Conservation (phyloP, 2,888 invertebrate species). For the Epistrophella euchroma region DNA sequence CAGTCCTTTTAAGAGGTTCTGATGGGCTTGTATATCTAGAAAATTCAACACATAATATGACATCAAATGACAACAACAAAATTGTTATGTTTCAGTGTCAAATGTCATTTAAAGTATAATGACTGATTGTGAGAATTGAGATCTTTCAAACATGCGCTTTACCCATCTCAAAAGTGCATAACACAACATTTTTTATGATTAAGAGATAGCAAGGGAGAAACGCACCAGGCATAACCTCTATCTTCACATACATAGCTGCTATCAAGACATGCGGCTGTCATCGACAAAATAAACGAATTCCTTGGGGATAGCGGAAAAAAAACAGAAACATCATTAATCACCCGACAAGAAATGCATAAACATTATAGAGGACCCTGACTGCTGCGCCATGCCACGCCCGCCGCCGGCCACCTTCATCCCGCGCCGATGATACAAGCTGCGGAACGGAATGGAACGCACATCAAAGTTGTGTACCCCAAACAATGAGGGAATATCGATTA, state of each 20-base stretch:
- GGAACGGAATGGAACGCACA: conserved; percentile 1
- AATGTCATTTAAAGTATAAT: conserved; percentile 26
- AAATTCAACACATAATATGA: not conserved
- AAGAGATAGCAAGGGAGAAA: conserved; percentile 5
- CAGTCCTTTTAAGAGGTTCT: not conserved
- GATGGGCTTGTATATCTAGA: not conserved
- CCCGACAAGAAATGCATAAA: conserved; percentile 64
- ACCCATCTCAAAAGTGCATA: conserved; percentile 16
- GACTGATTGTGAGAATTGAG: not conserved
- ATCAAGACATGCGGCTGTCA: conserved; percentile 56
- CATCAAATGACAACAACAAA: not conserved
- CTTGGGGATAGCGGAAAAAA: conserved; percentile 34
- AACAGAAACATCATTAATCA: conserved; percentile 65
- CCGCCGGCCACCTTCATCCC: not conserved
- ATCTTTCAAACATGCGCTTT: conserved; percentile 34
- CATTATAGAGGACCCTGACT: conserved; percentile 19
- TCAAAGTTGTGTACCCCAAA: conserved; percentile 32
- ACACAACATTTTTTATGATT: conserved; percentile 20
- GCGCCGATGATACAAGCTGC: not conserved
- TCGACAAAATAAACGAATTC: conserved; percentile 63
- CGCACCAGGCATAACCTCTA: conserved; percentile 27
- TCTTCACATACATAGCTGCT: conserved; percentile 1
- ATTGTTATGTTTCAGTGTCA: conserved; percentile 34
- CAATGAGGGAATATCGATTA: conserved; percentile 56
- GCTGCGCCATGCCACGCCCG: not conserved